A percentile compares a stretch with the other conserved stretches of the same genome.
These are phyloP conservation scores for Oreochromis niloticus DNA, from an alignment of 2,113 vertebrate genomes.

Conservation along the genomic window DNA sequence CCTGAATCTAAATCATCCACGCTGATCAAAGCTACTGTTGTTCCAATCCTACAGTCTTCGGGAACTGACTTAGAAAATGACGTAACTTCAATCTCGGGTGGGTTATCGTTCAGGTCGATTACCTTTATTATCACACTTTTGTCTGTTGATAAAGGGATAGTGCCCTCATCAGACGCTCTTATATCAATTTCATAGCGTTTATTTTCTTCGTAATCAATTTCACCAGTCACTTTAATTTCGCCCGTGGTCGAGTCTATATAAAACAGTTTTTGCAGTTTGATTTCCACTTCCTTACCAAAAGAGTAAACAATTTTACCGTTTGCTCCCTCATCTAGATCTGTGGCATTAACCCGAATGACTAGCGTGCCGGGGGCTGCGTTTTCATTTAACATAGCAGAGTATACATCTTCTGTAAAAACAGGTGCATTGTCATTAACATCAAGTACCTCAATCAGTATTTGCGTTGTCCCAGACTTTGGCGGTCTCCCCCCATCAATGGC, in stretches of 20 bases:
- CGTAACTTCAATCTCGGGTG: conserved; percentile 82
- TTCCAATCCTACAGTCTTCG: conserved; percentile 56
- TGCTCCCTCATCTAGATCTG: conserved; percentile 61
- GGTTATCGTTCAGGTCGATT: conserved; percentile 72
- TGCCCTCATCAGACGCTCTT: conserved; percentile 59
- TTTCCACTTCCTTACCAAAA: conserved; percentile 42
- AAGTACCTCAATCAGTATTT: conserved; percentile 33
- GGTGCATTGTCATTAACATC: conserved; percentile 65
- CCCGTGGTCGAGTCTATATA: conserved; percentile 48
- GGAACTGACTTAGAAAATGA: conserved; percentile 80
- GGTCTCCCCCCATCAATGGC: conserved; percentile 61
- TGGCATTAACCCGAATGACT: conserved; percentile 58
- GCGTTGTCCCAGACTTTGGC: conserved; percentile 27
- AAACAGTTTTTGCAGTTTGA: conserved; percentile 34
- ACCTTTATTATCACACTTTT: conserved; percentile 59
- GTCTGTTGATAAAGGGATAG: background rate
- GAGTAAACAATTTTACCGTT: conserved; percentile 62
- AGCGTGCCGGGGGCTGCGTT: conserved; percentile 3
- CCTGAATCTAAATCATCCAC: conserved; percentile 64
- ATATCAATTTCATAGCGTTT: conserved; percentile 59
- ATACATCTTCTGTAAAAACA: conserved; percentile 42
- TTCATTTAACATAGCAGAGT: conserved; percentile 23
- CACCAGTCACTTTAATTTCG: conserved; percentile 50
- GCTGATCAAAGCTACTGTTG: conserved; percentile 62
- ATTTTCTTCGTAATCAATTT: conserved; percentile 60